Conservation (phyloP, 2,113 vertebrate species). For the Semicossyphus pulcher region DNA sequence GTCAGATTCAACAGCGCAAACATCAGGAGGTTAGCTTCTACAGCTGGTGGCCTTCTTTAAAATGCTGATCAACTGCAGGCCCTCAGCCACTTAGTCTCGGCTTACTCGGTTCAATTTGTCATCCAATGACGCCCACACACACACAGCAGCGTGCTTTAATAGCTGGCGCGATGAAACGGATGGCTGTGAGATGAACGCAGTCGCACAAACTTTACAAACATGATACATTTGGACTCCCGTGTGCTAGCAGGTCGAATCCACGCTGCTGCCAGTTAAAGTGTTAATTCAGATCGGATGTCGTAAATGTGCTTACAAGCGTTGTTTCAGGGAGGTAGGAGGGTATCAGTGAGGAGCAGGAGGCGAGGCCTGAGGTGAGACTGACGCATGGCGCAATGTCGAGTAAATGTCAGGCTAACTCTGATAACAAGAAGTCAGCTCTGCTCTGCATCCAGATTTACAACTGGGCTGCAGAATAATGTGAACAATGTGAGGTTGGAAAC, state of each 20-base stretch:
- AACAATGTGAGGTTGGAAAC: conserved; percentile 17
- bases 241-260: conserved; percentile 23
- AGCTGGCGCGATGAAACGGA: conserved; percentile 34
- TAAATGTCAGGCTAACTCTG: conserved; percentile 79
- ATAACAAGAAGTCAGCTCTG: conserved; percentile 13
- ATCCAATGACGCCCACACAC: conserved; percentile 8
- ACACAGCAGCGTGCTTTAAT: conserved; percentile 8
- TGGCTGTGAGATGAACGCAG: conserved; percentile 33
- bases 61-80: conserved; percentile 26
- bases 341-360: conserved; percentile 46
- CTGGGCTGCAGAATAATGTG: neutral
- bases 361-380: conserved; percentile 62
- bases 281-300: conserved; percentile 68
- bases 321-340: conserved; percentile 48
- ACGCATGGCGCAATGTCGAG: conserved; percentile 68
- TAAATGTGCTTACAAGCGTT: conserved; percentile 68
- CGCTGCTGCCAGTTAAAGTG: conserved; percentile 45
- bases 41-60: conserved; percentile 38
- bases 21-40: conserved; percentile 24
- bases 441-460: conserved; percentile 3
- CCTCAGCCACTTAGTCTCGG: neutral
- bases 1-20: conserved; percentile 1
- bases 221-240: conserved; percentile 30
- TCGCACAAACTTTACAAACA: conserved; percentile 43
- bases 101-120: conserved; percentile 26